Percentiles rank a stretch among this genome's conserved stretches.
These are phyloP conservation scores for Desmodus rotundus DNA, from an alignment of 2,113 vertebrate species.

Conservation along the genomic window DNA sequence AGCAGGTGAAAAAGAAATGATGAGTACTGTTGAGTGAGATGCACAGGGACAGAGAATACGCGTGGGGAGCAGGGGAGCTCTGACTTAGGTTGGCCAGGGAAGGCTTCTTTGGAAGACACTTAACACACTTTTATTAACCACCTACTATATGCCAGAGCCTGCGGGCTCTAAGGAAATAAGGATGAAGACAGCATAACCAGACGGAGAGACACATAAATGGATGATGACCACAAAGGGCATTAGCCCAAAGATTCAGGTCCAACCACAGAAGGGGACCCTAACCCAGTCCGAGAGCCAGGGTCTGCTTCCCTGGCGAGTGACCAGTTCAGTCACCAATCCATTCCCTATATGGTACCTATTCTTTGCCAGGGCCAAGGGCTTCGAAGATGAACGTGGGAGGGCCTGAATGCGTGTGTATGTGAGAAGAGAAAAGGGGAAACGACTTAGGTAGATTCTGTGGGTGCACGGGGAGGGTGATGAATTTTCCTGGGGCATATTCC, in stretches of 20 bases:
- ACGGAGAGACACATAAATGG: neutral
- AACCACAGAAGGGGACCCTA: neutral
- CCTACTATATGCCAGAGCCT: neutral
- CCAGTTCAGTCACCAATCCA: neutral
- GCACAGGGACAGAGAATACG: fast-evolving
- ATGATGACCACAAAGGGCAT: neutral
- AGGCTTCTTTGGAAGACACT: neutral
- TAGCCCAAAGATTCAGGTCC: neutral
- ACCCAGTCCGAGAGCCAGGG: too few species aligned
- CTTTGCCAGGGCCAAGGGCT: neutral
- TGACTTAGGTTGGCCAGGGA: neutral
- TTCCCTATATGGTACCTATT: neutral
- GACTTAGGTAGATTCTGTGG: neutral
- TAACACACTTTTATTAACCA: neutral
- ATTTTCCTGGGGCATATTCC: neutral
- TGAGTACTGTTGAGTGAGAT: neutral
- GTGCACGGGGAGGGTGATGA: fast-evolving
- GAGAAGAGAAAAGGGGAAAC: neutral
- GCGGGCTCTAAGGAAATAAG: neutral
- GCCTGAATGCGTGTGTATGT: neutral
- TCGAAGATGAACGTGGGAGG: neutral
- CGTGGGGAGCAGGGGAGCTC: neutral
- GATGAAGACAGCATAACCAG: neutral
- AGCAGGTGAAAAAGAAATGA: neutral
- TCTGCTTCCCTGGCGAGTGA: neutral